Base-by-base conservation (phyloP, 2,113 vertebrate genomes). In the Callipepla squamata region DNA sequence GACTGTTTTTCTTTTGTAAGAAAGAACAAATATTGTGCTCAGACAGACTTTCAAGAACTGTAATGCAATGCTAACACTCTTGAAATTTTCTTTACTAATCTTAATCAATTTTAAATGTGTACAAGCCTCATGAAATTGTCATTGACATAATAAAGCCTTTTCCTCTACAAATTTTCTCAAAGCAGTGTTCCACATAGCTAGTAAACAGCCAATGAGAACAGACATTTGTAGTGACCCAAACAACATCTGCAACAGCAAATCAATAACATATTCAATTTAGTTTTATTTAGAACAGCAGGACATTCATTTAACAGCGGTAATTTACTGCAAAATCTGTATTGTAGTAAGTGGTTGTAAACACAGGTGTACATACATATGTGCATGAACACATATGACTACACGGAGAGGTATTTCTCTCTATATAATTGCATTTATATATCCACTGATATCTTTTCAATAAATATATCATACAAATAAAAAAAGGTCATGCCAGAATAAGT, bases 161-260 rank as follows among this genome's bases (percentile, higher is more conserved):
- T 80, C 13, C 50, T 48, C 9, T 81, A 61, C 51, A 53, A 21
- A 38, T 25, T 87, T 92, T 87, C 53, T 89, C 38, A 55, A 75
- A 84, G 36, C 3, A 4, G 2, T 58, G 6, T 68, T 81, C 20
- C 21, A 55, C 25, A 38, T n/a, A 92, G 32, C 16, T 62, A 47
- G 62, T 77, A 85, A 89, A 87, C 63, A 83, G 38, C 28, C 28
- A 86, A 57, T 20, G n/a, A 85, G 16, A 89, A 16, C 16, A 92
- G 85, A 77, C 5, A 55, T 80, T 74, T 85, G 42, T 70, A 87
- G 66, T 58, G 66, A 80, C 22, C 21, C 30, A 89, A 82, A 77
- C 12, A 92, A 51, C 40, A 79, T 69, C 59, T 93, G 59, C 62
- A 94, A 80, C 17, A 96, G 8, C 34, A 91, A 92, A 89, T 87